A percentile compares a stretch with the other conserved stretches of the same genome.
Evolutionary conservation across 2,797 vertebrate genomes (phyloP).

Genomic region (Todus mexicanus): DNA sequence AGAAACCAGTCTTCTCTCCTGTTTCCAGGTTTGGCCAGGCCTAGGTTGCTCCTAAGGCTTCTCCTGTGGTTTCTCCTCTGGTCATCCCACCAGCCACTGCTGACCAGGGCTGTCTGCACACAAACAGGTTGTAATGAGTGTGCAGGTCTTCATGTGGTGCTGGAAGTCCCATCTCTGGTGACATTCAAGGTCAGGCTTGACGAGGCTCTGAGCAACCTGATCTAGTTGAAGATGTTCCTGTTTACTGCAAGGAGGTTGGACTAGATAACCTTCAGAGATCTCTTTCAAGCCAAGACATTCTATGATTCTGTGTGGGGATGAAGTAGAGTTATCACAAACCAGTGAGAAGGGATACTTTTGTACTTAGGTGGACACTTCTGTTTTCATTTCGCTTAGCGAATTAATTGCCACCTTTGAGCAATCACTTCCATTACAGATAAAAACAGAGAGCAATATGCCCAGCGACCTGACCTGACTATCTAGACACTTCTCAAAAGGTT

Average conservation of each 20-base stretch:
- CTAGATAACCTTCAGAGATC: too few species aligned
- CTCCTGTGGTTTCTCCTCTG: not conserved
- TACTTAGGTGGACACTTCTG: not conserved
- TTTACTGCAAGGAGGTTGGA: too few species aligned
- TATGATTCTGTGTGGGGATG: too few species aligned
- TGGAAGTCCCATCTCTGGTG: too few species aligned
- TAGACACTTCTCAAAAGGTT: not conserved
- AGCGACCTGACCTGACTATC: not conserved
- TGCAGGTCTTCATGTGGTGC: not conserved
- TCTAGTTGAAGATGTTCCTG: too few species aligned
- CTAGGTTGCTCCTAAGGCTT: not conserved
- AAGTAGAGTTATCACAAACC: not conserved
- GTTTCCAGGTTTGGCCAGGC: not conserved
- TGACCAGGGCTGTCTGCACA: accelerated
- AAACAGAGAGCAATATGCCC: not conserved
- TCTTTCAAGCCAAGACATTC: too few species aligned
- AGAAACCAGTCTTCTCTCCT: not conserved
- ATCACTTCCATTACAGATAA: not conserved
- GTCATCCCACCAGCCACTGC: not conserved
- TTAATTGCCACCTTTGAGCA: not conserved
- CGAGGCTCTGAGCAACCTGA: too few species aligned
- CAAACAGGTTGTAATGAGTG: accelerated
- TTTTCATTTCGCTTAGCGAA: not conserved
- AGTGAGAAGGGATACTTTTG: not conserved
- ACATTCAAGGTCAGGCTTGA: too few species aligned